Conservation (phyloP, 1,140 invertebrate genomes). For the Babylonia areolata region DNA sequence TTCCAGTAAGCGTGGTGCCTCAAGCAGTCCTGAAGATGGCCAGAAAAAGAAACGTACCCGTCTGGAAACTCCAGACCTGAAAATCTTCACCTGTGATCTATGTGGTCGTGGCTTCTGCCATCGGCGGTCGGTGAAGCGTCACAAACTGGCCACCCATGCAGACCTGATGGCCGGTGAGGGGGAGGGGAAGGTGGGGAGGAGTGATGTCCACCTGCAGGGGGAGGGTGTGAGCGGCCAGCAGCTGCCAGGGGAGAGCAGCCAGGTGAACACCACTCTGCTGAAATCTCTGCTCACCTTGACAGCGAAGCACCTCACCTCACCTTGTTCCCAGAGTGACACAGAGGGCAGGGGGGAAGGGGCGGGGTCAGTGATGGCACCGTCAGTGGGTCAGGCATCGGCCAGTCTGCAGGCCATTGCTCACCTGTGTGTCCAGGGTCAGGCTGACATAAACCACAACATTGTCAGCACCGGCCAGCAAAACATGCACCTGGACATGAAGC, state of each 20-base stretch:
- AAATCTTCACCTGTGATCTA: not conserved
- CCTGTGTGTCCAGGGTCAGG: not conserved
- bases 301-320: not conserved
- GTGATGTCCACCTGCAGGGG: no score
- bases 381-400: not conserved
- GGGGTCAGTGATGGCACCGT: no score
- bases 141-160: not conserved
- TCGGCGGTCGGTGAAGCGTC: not conserved
- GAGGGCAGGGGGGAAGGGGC: no score
- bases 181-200: not conserved
- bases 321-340: not conserved
- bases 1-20: not conserved
- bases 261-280: not conserved
- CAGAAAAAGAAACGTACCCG: not conserved
- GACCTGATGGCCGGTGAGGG: not conserved
- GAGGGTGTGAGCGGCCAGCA: not conserved
- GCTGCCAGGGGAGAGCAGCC: not conserved
- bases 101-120: conserved; percentile 4
- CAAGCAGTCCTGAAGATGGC: not conserved
- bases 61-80: not conserved
- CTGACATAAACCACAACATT: not conserved
- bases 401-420: conserved; percentile 14
- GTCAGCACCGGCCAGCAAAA: not conserved
- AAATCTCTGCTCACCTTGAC: conserved; percentile 10
- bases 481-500: not conserved